phyloP scores from a whole-genome alignment of 1,140 invertebrate species.

The Drosophila bifasciata region DNA sequence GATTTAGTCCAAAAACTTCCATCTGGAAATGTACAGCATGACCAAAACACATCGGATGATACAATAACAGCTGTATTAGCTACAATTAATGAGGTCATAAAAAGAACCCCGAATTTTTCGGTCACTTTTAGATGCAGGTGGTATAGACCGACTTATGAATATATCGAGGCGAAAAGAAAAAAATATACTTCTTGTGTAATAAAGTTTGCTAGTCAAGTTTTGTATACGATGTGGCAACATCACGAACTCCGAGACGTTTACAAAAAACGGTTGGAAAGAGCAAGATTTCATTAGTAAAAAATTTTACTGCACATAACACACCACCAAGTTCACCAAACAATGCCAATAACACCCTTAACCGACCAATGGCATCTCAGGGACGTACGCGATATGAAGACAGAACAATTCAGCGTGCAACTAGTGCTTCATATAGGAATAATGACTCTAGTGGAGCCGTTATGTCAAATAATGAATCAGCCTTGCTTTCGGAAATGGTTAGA shows the following conservation, averaged over 20 bases:
- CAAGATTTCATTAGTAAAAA: conserved; percentile 91
- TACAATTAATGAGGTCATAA: conserved; percentile 99
- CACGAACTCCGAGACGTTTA: conserved; percentile 98
- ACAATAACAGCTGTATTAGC: conserved; percentile 98
- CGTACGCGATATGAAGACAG: conserved; percentile 96
- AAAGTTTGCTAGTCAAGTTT: conserved; percentile 98
- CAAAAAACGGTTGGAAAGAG: conserved; percentile 97
- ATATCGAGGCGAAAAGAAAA: conserved; percentile 94
- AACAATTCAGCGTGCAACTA: conserved; percentile 89
- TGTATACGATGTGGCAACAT: conserved; percentile 99
- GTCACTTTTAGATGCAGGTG: conserved; percentile 95
- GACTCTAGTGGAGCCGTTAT: conserved; percentile 54
- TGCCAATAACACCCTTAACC: conserved; percentile 95
- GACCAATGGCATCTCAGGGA: conserved; percentile 97
- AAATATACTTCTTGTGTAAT: conserved; percentile 96
- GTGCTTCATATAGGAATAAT: conserved; percentile 62
- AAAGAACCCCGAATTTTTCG: conserved; percentile 97
- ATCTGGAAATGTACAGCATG: conserved; percentile 93
- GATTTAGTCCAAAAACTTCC: conserved; percentile 98
- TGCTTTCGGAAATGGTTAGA: conserved; percentile 77
- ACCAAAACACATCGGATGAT: conserved; percentile 96
- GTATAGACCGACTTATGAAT: conserved; percentile 95
- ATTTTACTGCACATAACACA: conserved; percentile 84
- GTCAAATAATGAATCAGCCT: conserved; percentile 64
- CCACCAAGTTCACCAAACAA: conserved; percentile 93